Base-by-base conservation (phyloP, 2,888 invertebrate species). In the Prostheceraeus crozeri region DNA sequence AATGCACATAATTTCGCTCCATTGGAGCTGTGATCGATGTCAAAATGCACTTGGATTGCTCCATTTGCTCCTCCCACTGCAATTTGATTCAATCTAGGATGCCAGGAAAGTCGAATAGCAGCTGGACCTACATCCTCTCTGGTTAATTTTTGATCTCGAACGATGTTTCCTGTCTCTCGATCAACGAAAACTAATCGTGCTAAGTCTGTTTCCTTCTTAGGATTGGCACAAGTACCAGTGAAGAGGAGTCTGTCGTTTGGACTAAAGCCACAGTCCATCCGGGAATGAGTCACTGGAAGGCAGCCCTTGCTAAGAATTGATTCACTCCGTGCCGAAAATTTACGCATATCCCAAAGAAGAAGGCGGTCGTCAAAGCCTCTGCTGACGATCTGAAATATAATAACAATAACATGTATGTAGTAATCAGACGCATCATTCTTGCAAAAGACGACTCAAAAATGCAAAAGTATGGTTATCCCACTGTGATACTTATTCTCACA, bases 21-120 rank as follows among this genome's bases (percentile, higher is more conserved):
- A 68, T 73, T 71, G 60, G 87, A 80, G 70, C 91, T 93, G 40
- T 83, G 82, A 60, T 84, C 83, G 1, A 86, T 84, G 71, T 94
- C 93, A 68, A 93, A 99, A 72, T 85, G 89, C 57, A 90, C 85
- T 69, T 89, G 88, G 0, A 90, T 84, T 0, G 82, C 80, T 0
- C 96, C 96, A 72, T 90, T 87, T 0, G 89, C 89, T 67, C 88
- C 87, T 0, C 91, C 88, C 0, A 89, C 84, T 64, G 94, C 87
- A 36, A 98, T 84, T 74, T 98, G 98, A 72, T 98, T 96, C n/a
- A 98, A 77, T 73, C 90, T 89, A 0, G 96, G 87, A 77, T 98
- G 96, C 98, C 98, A 98, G 0, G 87, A 75, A 0, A 85, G 83
- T 71, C 91, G 86, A 1, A 96, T 87, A 0, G 89, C 84, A 65